Base-by-base conservation (phyloP, 2,888 invertebrate genomes). In the Coelinius sp. region DNA sequence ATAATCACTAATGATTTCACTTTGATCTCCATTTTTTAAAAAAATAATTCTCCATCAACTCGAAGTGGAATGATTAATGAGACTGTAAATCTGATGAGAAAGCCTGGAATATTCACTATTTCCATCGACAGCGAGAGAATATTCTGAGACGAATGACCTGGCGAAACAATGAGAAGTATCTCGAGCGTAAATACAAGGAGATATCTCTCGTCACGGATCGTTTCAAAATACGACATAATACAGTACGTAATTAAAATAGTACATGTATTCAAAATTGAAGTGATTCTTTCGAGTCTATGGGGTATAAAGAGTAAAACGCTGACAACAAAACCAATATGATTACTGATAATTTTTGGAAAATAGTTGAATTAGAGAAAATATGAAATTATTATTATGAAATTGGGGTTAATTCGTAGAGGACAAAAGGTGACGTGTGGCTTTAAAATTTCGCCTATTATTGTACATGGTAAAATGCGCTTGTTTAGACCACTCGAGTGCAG, bases 121-220 rank as follows among this genome's bases (percentile, higher is more conserved):
- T 71, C 52, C 38, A 71, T 71, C 67, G 71, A 41, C 38, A 68
- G 22, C 46, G 25, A 62, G 49, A 52, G 24, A 67, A 10, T 62
- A 59, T 17, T 17, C 46, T 52, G 62, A 67, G 67, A 67, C 67
- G 67, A 68, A 67, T 59, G 71, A 71, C 71, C 71, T 31, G 63
- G 71, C 49, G 67, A 59, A 71, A 71, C 71, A 71, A 71, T 71
- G 71, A 71, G 71, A 24, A 49, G 71, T 49, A 71, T 68, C 71
- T 78, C 76, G 76, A 79, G 79, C 82, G 81, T 77, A 80, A 82
- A 81, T 78, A 80, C 80, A 82, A 79, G 78, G 79, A 77, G 81
- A 81, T 59, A 59, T 81, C 77, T 81, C 79, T 82, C 80, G 82
- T 83, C 80, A 82, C 82, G 82, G 81, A 78, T 75, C 77, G 79